Percentiles rank a stretch among this genome's conserved stretches.
phyloP scores from a whole-genome alignment of 2,113 vertebrate genomes.

The Tragelaphus buxtoni region DNA sequence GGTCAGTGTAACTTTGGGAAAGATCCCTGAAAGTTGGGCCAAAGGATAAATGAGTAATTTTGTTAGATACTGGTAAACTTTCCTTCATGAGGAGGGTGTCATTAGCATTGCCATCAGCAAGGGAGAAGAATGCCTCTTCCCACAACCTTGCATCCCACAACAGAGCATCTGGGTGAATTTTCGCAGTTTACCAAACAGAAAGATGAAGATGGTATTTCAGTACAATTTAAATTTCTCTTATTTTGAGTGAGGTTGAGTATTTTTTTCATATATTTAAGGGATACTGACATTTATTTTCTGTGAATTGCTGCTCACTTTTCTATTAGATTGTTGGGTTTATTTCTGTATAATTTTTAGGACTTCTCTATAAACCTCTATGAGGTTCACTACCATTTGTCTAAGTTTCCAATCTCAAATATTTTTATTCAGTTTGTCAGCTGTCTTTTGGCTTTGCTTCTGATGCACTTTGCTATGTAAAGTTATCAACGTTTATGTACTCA shows the following conservation, averaged over 20 bases:
- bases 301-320: neutral
- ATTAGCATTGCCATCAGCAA: neutral
- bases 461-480: neutral
- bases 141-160: neutral
- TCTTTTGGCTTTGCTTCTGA: neutral
- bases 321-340: neutral
- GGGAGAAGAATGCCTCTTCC: neutral
- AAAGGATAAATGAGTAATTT: neutral
- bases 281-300: neutral
- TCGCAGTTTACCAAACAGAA: neutral
- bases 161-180: neutral
- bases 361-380: neutral
- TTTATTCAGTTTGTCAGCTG: neutral
- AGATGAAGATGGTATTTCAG: neutral
- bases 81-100: neutral
- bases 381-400: neutral
- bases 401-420: neutral
- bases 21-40: neutral
- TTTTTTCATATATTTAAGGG: neutral
- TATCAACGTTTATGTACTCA: neutral
- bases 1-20: neutral
- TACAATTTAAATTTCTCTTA: neutral
- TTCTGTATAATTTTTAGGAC: neutral
- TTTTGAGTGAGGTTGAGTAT: neutral
- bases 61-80: neutral